Evolutionary conservation across 2,113 vertebrate genomes (phyloP).

Genomic region (Macaca nemestrina): DNA sequence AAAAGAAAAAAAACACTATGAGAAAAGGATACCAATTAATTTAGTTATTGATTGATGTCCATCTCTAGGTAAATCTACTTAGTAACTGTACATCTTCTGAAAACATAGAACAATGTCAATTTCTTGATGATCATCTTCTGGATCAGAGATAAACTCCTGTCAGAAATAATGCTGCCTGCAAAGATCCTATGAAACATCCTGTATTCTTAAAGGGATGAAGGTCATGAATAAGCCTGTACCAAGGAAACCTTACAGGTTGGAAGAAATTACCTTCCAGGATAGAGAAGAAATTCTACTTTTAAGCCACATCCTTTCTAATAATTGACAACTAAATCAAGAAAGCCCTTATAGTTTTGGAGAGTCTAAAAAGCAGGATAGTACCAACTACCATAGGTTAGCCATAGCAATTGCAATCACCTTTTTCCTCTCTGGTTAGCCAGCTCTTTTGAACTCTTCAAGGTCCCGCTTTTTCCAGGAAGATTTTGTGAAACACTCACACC

Average conservation of each 20-base stretch:
- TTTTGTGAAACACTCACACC: neutral
- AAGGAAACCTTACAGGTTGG: neutral
- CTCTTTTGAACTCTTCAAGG: neutral
- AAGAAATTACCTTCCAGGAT: neutral
- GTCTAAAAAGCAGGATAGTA: neutral
- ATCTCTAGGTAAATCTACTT: neutral
- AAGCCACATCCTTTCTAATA: neutral
- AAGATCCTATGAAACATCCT: constrained; percentile 1
- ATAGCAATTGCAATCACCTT: neutral
- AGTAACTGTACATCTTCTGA: neutral
- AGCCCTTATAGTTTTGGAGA: neutral
- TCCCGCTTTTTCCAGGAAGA: neutral
- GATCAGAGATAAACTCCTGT: constrained; percentile 40
- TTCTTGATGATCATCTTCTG: constrained; percentile 30
- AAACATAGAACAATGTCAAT: constrained; percentile 23
- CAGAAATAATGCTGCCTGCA: constrained; percentile 27
- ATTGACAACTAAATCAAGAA: neutral
- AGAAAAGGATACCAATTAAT: constrained; percentile 50
- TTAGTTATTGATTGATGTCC: constrained; percentile 31
- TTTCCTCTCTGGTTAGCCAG: neutral
- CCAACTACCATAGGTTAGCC: neutral
- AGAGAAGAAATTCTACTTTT: neutral
- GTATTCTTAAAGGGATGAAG: neutral
- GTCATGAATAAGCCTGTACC: neutral
- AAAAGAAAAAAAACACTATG: neutral